Evolutionary conservation across 2,113 vertebrate species (phyloP), one percentile per base, ranked within the genome.

Genomic region (Plecturocebus donacophilus): DNA sequence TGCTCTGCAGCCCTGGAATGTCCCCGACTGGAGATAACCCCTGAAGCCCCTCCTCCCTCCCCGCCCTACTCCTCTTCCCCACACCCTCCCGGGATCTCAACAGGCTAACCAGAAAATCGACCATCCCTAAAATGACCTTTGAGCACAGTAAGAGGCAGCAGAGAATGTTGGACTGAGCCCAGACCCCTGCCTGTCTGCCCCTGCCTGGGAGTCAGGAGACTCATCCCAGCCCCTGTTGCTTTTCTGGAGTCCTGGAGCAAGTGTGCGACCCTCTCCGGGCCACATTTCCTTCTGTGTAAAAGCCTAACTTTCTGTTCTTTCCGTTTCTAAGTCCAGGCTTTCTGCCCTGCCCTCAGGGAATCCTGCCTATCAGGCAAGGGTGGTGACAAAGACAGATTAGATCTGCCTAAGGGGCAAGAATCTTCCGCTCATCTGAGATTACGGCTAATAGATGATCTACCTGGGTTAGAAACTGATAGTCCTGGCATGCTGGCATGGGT

Each of bases 101-200:
- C 66, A 61, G 82, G 81, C 68, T 95, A 97, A 92, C 94, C 89
- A 91, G 93, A 96, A 96, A 95, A 95, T 91, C 89, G 54, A 64
- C 11, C 77, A 76, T 35, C 94, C 35, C 54, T 35, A 23, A 40
- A 32, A 73, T 64, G 94, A 97, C 76, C 97, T 97, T 97, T 97
- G 97, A 96, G 82, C 97, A 58, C 27, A 17, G 8, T 8, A 10
- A 56, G 56, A 77, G 52, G 52, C 76, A 35, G 42, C 42, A 68
- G 89, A 79, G n/a, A 35, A 35, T 47, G 49, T 4, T 70, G 54
- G 64, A 42, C 4, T 0, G 0, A 79, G 71, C 47, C 1, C 27
- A 11, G 13, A 27, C 38, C 38, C 17, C 25, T 11, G 42, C 6
- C 17, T 40, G 23, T 54, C 80, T 49, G n/a, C 13, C 13, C 54